These are phyloP conservation scores for Alcis repandata DNA, from an alignment of 2,888 invertebrate species.

Conservation along the genomic window DNA sequence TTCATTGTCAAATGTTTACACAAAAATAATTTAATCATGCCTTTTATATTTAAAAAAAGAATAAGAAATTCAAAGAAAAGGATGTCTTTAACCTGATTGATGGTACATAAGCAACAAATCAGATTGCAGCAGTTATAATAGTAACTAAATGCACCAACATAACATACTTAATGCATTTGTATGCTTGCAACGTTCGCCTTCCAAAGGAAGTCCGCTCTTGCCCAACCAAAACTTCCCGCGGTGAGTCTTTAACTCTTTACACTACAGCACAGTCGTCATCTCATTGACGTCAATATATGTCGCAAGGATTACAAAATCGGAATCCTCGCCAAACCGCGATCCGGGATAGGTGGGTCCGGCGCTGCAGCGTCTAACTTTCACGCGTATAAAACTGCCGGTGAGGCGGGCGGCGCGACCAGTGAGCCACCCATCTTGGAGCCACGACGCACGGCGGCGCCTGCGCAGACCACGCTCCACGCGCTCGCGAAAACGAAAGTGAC, in stretches of 20 bases:
- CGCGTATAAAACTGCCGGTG: constrained; percentile 79
- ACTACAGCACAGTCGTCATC: constrained; percentile 26
- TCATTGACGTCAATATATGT: constrained; percentile 65
- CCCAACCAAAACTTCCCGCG: constrained; percentile 16
- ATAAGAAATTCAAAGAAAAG: too few relatives aligned
- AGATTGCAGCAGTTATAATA: too few relatives aligned
- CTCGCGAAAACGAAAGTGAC: constrained; percentile 82
- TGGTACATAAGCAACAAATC: too few relatives aligned
- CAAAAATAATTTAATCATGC: not conserved
- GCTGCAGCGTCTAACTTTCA: constrained; percentile 79
- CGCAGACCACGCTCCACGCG: constrained; percentile 51
- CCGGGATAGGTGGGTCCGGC: constrained; percentile 75
- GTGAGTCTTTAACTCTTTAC: constrained; percentile 11
- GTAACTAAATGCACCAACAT: too few relatives aligned
- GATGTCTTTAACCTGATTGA: not conserved
- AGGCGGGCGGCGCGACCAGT: constrained; percentile 80
- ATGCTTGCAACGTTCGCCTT: constrained; percentile 16
- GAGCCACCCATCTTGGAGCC: constrained; percentile 61
- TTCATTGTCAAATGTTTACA: too few relatives aligned
- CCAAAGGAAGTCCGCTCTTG: constrained; percentile 29
- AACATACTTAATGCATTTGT: constrained; percentile 18
- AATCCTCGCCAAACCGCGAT: constrained; percentile 68
- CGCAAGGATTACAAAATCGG: constrained; percentile 79
- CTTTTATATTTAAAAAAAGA: not conserved
- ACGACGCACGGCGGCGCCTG: constrained; percentile 64